Evolutionary conservation across 2,888 invertebrate genomes (phyloP).

Genomic region (Meiosimyza platycephala): DNA sequence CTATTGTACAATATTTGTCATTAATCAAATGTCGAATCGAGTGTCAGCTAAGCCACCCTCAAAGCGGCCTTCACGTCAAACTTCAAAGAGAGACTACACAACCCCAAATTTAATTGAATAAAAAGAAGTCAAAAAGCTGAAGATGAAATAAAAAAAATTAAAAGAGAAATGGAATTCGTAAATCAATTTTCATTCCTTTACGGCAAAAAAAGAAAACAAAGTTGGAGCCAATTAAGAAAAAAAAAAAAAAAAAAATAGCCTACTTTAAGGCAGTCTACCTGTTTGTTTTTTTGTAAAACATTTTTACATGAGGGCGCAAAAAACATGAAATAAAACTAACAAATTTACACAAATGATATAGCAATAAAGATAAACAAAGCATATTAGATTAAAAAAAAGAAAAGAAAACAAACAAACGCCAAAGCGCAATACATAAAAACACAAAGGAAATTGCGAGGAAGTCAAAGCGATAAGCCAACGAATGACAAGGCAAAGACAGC

Average conservation of each 20-base stretch:
- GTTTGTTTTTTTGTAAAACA: neutral
- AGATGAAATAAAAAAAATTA: no score
- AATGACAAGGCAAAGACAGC: neutral
- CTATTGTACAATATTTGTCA: no score
- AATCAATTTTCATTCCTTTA: no score
- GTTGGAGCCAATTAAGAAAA: no score
- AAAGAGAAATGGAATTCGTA: no score
- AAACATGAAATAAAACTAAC: neutral
- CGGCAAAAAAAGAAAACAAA: no score
- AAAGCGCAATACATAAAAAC: neutral
- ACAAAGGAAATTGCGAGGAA: neutral
- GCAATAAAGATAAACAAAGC: constrained; percentile 26
- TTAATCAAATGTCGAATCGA: no score
- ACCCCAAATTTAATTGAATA: no score
- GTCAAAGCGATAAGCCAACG: neutral
- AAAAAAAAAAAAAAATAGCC: constrained; percentile 2
- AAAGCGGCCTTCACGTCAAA: no score
- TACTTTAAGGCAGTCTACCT: constrained; percentile 37
- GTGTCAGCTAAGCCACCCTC: no score
- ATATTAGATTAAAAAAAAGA: neutral
- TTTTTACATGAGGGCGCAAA: neutral
- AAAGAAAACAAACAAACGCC: neutral
- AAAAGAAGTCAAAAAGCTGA: no score
- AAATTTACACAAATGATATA: constrained; percentile 28
- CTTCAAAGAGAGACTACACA: no score